These are phyloP conservation scores for Omphaloscelis lunosa DNA, from an alignment of 2,888 invertebrate genomes.

Conservation along the genomic window DNA sequence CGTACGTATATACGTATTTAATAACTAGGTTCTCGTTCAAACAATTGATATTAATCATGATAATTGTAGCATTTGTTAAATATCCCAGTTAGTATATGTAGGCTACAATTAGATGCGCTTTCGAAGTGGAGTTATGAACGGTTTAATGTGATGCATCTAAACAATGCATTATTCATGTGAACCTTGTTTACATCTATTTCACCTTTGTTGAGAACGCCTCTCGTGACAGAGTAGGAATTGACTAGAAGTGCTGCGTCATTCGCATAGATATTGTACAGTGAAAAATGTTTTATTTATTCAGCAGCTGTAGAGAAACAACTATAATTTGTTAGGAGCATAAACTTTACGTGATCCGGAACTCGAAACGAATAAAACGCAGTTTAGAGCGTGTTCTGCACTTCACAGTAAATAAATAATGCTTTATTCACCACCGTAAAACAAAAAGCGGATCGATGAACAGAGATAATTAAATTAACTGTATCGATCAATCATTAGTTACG, in stretches of 20 bases:
- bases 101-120: slow-evolving; percentile 78
- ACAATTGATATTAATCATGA: slow-evolving; percentile 59
- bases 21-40: slow-evolving; percentile 43
- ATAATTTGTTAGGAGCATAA: slow-evolving; percentile 4
- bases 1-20: slow-evolving; percentile 27
- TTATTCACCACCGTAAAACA: slow-evolving; percentile 32
- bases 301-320: slow-evolving; percentile 9
- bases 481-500: slow-evolving; percentile 69
- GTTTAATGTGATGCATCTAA: slow-evolving; percentile 74
- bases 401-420: slow-evolving; percentile 32
- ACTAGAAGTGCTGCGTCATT: slow-evolving; percentile 16
- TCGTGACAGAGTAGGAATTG: slow-evolving; percentile 27
- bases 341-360: slow-evolving; percentile 28
- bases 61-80: slow-evolving; percentile 64
- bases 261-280: slow-evolving; percentile 8
- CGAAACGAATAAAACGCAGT: slow-evolving; percentile 8
- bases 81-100: slow-evolving; percentile 60
- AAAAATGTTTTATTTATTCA: slow-evolving; percentile 21
- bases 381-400: slow-evolving; percentile 23
- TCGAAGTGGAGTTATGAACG: slow-evolving; percentile 76
- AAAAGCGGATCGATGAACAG: slow-evolving; percentile 48
- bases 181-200: slow-evolving; percentile 73
- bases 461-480: slow-evolving; percentile 61
- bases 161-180: slow-evolving; percentile 78
- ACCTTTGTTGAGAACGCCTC: slow-evolving; percentile 68